Base-by-base conservation (phyloP, 2,797 vertebrate genomes). In the Sebastes alutus region DNA sequence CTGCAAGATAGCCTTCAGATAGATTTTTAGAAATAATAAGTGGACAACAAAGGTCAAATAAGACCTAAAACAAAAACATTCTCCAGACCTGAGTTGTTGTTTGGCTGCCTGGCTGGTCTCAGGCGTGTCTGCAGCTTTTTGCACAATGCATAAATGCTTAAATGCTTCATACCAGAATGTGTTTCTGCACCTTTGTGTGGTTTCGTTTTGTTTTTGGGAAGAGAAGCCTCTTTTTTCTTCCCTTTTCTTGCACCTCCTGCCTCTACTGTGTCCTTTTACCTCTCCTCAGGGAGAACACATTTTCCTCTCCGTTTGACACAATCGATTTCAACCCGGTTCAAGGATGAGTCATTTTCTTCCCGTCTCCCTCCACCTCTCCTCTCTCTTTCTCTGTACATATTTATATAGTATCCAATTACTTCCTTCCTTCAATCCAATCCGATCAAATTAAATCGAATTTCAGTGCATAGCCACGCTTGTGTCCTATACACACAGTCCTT, bases 231-330 rank as follows among this genome's bases (percentile, higher is more conserved):
- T 23, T 18, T 55, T 63, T 16, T 75, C 55, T 72, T 70, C 60
- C 18, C 22, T 67, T 59, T 63, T 52, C 60, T 64, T 64, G 49
- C 61, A 46, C 76, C 68, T 89, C 60, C 33, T 13, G 63, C 64
- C 49, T 73, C 71, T 42, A 32, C 49, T 59, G 61, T 70, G 75
- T 75, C 81, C 78, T 83, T 78, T 77, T 71, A 46, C 71, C 32
- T 77, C 80, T 88, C 87, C 81, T 23, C 56, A 14, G 81, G 84
- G 91, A 88, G 72, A 75, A 85, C 77, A 69, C 74, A 82, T 90
- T 92, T 92, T 93, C 85, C 80, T 84, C 88, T 87, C 27, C 2
- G 80, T 84, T 91, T 91, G 92, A 89, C 74, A 85, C 77, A 72
- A 87, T 94, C 86, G 73, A 94, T 94, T 68, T 77, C 65, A 61